Percentiles rank a stretch among this genome's conserved stretches.
phyloP scores from a whole-genome alignment of 1,140 invertebrate genomes.

The Hormaphis cornu region DNA sequence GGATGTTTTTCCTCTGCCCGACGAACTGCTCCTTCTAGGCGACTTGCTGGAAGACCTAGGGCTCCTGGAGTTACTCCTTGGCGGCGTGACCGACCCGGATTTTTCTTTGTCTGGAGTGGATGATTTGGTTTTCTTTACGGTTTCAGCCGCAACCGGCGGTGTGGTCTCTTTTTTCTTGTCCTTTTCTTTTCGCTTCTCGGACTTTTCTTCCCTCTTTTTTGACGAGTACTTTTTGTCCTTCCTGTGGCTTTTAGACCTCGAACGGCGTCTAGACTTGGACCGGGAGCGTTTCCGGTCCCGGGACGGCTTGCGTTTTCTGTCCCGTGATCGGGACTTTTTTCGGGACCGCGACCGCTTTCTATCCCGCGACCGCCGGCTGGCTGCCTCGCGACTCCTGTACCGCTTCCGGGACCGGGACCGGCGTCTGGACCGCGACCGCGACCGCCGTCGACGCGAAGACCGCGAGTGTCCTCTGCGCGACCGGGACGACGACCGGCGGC shows the following conservation, averaged over 20 bases:
- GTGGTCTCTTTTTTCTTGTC: constrained; percentile 17
- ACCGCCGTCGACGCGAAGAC: constrained; percentile 49
- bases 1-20: constrained; percentile 28
- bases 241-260: constrained; percentile 23
- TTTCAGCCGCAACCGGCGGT: not conserved
- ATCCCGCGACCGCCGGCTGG: constrained; percentile 49
- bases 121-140: constrained; percentile 14
- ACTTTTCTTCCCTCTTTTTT: constrained; percentile 18
- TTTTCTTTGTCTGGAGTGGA: constrained; percentile 15
- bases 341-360: constrained; percentile 47
- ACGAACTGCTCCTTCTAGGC: constrained; percentile 31
- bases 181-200: constrained; percentile 23
- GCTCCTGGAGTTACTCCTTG: constrained; percentile 6
- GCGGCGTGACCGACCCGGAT: constrained; percentile 8
- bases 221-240: constrained; percentile 29
- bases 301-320: constrained; percentile 44
- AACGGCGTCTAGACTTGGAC: constrained; percentile 36
- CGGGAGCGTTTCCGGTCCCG: constrained; percentile 42
- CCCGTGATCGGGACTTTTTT: constrained; percentile 52
- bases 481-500: constrained; percentile 50
- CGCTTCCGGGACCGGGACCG: constrained; percentile 38
- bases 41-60: constrained; percentile 24
- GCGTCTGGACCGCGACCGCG: constrained; percentile 44
- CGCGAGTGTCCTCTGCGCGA: constrained; percentile 51
- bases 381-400: constrained; percentile 41